Conservation (phyloP, 2,797 vertebrate genomes). For the Hoplostethus mediterraneus region DNA sequence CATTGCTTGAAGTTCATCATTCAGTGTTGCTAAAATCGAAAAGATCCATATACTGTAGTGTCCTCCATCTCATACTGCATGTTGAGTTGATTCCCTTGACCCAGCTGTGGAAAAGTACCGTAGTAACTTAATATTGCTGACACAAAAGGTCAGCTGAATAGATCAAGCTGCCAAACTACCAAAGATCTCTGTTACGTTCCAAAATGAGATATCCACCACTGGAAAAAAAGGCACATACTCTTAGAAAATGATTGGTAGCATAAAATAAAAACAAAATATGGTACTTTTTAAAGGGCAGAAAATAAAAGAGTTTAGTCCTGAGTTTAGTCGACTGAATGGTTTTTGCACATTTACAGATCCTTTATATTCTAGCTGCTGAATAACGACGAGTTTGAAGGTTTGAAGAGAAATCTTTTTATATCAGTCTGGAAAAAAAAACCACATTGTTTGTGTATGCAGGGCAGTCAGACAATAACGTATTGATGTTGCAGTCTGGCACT, state of each 20-base stretch:
- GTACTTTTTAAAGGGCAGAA: background rate
- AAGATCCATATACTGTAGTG: too few species aligned
- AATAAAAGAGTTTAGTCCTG: background rate
- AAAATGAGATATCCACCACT: slow-evolving; percentile 3
- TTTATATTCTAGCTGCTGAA: background rate
- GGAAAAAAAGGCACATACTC: background rate
- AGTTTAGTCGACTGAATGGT: background rate
- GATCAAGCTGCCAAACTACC: slow-evolving; percentile 21
- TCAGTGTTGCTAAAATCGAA: too few species aligned
- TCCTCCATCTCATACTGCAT: background rate
- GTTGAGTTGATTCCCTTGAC: background rate
- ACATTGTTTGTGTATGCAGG: slow-evolving; percentile 5
- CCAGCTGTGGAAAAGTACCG: slow-evolving; percentile 44
- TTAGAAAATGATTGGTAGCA: background rate
- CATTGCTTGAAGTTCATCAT: too few species aligned
- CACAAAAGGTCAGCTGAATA: slow-evolving; percentile 20
- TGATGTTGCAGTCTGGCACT: slow-evolving; percentile 29
- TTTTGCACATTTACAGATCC: background rate
- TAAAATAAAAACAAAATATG: background rate
- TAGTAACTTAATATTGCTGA: slow-evolving; percentile 40
- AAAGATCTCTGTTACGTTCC: slow-evolving; percentile 5
- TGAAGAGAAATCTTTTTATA: background rate
- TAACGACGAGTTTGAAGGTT: background rate
- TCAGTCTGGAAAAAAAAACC: background rate
- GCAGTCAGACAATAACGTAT: slow-evolving; percentile 21